Conservation (phyloP, 2,797 vertebrate species). For the Pagetopsis macropterus region DNA sequence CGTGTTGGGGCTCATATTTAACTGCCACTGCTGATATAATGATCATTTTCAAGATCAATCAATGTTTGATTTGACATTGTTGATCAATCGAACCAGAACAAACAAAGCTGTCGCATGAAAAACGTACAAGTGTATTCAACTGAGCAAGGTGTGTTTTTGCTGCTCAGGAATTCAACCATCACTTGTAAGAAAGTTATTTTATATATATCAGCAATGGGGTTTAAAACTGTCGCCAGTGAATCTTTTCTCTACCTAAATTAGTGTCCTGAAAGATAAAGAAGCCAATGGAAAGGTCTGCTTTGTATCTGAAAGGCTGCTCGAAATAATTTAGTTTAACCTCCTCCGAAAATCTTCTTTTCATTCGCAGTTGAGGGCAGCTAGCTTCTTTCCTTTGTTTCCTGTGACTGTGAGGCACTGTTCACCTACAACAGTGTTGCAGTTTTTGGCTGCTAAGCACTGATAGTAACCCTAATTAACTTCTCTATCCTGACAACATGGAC, state of each 20-base stretch:
- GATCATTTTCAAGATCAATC: neutral
- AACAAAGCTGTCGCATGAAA: neutral
- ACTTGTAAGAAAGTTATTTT: neutral
- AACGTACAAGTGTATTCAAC: neutral
- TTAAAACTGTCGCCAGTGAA: neutral
- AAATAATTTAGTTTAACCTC: slow-evolving; percentile 20
- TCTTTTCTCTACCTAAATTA: slow-evolving; percentile 7
- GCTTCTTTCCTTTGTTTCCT: neutral
- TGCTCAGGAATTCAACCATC: neutral
- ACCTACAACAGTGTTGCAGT: slow-evolving; percentile 20
- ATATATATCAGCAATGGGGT: neutral
- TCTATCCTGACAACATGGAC: slow-evolving; percentile 58
- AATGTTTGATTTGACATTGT: too few relatives aligned
- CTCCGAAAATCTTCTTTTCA: slow-evolving; percentile 2
- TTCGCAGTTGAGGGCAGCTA: neutral
- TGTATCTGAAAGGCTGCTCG: slow-evolving; percentile 3
- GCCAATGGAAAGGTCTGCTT: neutral
- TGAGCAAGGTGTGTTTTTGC: neutral
- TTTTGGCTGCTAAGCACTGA: slow-evolving; percentile 64
- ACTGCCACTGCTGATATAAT: neutral
- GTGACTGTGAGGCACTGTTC: slow-evolving; percentile 19
- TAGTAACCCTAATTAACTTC: slow-evolving; percentile 68
- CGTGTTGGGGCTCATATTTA: neutral
- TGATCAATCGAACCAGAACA: neutral
- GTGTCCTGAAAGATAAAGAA: neutral